Base-by-base conservation (phyloP, 2,888 invertebrate genomes). In the Megastigmus dorsalis region DNA sequence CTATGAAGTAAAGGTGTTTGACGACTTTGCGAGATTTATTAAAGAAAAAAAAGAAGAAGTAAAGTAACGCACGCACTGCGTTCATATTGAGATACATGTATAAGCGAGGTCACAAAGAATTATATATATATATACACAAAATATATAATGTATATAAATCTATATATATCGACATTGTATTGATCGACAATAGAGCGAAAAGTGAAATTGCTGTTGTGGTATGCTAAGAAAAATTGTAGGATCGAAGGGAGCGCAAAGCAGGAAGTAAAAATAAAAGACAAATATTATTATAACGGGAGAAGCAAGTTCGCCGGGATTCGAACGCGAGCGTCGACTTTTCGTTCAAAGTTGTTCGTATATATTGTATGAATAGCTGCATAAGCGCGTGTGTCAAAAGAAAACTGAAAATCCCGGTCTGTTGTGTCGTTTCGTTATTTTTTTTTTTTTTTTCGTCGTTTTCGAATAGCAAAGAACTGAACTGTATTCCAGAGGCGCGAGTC, bases 171-270 rank as follows among this genome's bases (percentile, higher is more conserved):
- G 33, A 18, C 18, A 66, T 36, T 65, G 20, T 36, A 52, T 48
- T 59, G 43, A 65, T 74, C 23, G 52, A 62, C 59, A 74, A 69
- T 59, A 74, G 57, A 26, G 50, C 26, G 20, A 59, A 41, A 33
- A 36, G 18, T 13, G 13, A 28, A 41, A 59, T 26, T 48, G 26
- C 48, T 68, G 20, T 48, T 54, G 15, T n/a, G 41, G 33, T 23
- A 43, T 20, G 33, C 26, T 54, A n/a, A n/a, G n/a, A n/a, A n/a
- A n/a, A n/a, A n/a, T n/a, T n/a, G n/a, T n/a, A n/a, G n/a, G n/a
- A n/a, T n/a, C n/a, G n/a, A n/a, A n/a, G n/a, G n/a, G n/a, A n/a
- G n/a, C n/a, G n/a, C n/a, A n/a, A n/a, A n/a, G n/a, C 15, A 50
- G 15, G 13, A 26, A 13, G 43, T 20, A 55, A n/a, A 52, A 45